Conservation (phyloP, 1,140 invertebrate genomes). For the Aphelinus certus region DNA sequence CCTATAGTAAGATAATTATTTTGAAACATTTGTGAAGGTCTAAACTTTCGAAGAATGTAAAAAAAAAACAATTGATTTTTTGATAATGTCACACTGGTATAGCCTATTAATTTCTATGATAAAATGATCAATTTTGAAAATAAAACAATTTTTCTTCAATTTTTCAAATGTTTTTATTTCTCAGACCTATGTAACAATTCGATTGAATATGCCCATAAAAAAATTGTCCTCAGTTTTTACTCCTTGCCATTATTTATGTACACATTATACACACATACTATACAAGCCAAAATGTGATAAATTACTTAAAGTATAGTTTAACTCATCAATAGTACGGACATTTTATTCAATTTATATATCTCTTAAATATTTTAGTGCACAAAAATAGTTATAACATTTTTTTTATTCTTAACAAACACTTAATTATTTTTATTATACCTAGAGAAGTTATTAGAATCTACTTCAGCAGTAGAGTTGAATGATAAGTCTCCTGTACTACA, state of each 20-base stretch:
- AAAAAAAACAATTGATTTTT: no score
- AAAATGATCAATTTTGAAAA: constrained; percentile 17
- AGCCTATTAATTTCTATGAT: no score
- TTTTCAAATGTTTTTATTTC: constrained; percentile 15
- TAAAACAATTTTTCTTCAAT: constrained; percentile 39
- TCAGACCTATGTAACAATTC: neutral
- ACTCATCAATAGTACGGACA: neutral
- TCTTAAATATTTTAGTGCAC: no score
- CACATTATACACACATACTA: constrained; percentile 19
- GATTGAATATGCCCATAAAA: constrained; percentile 11
- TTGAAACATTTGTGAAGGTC: no score
- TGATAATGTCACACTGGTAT: no score
- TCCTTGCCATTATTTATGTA: constrained; percentile 14
- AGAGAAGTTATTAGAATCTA: constrained; percentile 41
- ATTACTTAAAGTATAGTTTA: constrained; percentile 22
- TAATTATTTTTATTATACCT: constrained; percentile 15
- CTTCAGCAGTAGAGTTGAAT: constrained; percentile 49
- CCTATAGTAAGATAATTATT: no score
- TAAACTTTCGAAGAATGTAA: no score
- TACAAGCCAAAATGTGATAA: constrained; percentile 21
- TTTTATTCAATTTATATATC: no score
- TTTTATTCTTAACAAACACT: neutral
- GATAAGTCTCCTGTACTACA: constrained; percentile 74
- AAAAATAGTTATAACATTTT: no score
- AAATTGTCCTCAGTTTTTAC: neutral